Percentiles rank a stretch among this genome's conserved stretches.
Evolutionary conservation across 2,113 vertebrate species (phyloP).

Genomic region (Phaethornis superciliosus): DNA sequence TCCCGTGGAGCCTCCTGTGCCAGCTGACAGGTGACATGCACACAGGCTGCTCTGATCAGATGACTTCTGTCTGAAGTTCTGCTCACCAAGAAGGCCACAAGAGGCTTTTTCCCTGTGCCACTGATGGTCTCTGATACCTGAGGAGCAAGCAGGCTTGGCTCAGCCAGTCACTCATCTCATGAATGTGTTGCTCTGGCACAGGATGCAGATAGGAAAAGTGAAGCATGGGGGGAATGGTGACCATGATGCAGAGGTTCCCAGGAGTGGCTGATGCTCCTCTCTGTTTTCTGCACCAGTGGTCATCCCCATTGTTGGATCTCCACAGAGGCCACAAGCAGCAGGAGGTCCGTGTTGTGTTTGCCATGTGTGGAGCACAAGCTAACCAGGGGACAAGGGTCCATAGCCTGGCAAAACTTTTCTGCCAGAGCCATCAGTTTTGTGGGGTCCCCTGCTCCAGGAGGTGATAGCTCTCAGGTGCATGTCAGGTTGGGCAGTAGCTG

Average conservation of each 20-base stretch:
- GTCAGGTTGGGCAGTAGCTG: neutral
- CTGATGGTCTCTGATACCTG: neutral
- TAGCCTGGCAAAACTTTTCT: neutral
- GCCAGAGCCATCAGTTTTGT: neutral
- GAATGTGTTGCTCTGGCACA: neutral
- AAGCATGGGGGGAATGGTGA: neutral
- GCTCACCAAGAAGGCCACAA: neutral
- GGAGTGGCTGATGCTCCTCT: neutral
- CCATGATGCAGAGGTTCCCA: neutral
- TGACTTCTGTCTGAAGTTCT: neutral
- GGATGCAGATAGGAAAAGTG: neutral
- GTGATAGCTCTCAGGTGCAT: neutral
- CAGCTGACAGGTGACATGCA: neutral
- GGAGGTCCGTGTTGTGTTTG: neutral
- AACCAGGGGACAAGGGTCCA: neutral
- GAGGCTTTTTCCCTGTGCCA: neutral
- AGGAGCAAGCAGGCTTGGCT: neutral
- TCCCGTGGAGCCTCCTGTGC: neutral
- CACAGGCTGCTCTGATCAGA: rapidly evolving
- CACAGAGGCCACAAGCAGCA: neutral
- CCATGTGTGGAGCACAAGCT: rapidly evolving
- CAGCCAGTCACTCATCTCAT: neutral
- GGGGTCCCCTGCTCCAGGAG: neutral
- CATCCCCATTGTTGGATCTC: neutral
- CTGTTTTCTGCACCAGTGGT: neutral